These are phyloP conservation scores for Siniperca undulata DNA, from an alignment of 2,797 vertebrate species.

Conservation along the genomic window DNA sequence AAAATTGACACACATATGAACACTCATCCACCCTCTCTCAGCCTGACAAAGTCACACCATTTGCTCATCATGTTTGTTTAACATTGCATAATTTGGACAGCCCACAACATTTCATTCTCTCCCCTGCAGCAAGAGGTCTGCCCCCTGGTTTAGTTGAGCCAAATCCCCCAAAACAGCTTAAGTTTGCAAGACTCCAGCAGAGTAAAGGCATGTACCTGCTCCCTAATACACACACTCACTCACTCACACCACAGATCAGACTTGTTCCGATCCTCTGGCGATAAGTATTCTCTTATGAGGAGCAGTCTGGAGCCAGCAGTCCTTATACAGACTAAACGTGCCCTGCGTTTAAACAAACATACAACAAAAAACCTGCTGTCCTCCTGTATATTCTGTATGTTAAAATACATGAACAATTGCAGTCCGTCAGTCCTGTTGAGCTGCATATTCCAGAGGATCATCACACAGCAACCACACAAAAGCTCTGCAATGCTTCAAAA, in stretches of 20 bases:
- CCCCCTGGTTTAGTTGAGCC: slow-evolving; percentile 1
- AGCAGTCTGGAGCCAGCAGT: slow-evolving; percentile 38
- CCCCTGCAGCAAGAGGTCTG: slow-evolving; percentile 5
- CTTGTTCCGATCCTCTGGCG: slow-evolving; percentile 27
- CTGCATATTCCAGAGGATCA: slow-evolving; percentile 19
- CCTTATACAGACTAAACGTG: slow-evolving; percentile 34
- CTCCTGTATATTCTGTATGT: slow-evolving; percentile 10
- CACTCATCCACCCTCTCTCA: not conserved
- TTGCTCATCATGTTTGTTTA: slow-evolving; percentile 15
- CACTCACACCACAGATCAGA: slow-evolving; percentile 25
- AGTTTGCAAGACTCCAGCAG: slow-evolving; percentile 24
- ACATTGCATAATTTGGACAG: slow-evolving; percentile 11
- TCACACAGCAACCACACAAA: slow-evolving; percentile 30
- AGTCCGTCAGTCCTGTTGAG: slow-evolving; percentile 13
- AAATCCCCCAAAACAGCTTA: slow-evolving; percentile 19
- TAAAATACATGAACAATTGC: slow-evolving; percentile 16
- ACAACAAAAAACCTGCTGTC: slow-evolving; percentile 6
- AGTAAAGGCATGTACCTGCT: slow-evolving; percentile 3
- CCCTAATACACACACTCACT: not conserved
- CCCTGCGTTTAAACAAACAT: slow-evolving; percentile 41
- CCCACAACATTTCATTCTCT: slow-evolving; percentile 1
- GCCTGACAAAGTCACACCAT: slow-evolving; percentile 23
- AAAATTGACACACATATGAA: slow-evolving; percentile 19
- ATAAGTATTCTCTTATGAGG: slow-evolving; percentile 25
- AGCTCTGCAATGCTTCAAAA: slow-evolving; percentile 17